phyloP scores from a whole-genome alignment of 2,888 invertebrate genomes.

The Cryptus armator region DNA sequence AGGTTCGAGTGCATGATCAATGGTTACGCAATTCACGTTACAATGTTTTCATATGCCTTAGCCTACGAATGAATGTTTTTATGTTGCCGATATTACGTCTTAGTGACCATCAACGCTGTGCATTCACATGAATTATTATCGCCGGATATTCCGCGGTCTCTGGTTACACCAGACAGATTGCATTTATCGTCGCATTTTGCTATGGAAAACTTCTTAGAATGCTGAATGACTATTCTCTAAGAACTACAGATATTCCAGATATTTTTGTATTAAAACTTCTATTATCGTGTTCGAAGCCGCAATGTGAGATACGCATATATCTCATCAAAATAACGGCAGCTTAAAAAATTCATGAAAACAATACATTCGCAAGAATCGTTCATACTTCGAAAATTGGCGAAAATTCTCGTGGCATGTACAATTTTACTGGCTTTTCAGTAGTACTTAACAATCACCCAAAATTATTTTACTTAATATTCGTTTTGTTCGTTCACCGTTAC shows the following conservation, averaged over 20 bases:
- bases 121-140: conserved; percentile 24
- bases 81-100: neutral
- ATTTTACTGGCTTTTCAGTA: neutral
- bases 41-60: neutral
- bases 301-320: neutral
- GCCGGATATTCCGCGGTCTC: conserved; percentile 28
- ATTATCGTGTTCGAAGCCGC: neutral
- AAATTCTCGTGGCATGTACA: neutral
- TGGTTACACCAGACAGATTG: conserved; percentile 16
- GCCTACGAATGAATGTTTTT: too few relatives aligned
- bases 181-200: neutral
- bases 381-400: neutral
- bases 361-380: too few relatives aligned
- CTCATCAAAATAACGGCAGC: neutral
- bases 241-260: conserved; percentile 23
- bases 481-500: neutral
- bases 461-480: neutral
- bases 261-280: neutral
- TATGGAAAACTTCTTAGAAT: conserved; percentile 17
- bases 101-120: conserved; percentile 9
- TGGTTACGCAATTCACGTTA: neutral
- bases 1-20: neutral
- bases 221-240: conserved; percentile 12
- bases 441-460: too few relatives aligned
- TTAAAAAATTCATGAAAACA: neutral